Conservation (phyloP, 1,140 invertebrate species). For the Papilio helenus region DNA sequence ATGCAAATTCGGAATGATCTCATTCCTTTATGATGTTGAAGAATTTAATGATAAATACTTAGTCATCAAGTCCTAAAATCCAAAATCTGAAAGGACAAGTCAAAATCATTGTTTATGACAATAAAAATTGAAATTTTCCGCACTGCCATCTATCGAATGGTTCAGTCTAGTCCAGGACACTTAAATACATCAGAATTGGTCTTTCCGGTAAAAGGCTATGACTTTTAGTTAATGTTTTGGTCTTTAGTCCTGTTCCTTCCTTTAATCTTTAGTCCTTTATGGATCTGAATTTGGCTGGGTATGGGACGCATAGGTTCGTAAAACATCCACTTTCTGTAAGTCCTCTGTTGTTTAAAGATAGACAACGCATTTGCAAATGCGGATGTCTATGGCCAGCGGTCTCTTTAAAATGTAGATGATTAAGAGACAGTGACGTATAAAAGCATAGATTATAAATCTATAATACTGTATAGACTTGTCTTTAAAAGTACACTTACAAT, state of each 20-base stretch:
- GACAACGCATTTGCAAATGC: too few species aligned
- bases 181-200: background rate
- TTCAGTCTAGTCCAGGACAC: background rate
- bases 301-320: too few species aligned
- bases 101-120: too few species aligned
- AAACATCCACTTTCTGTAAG: too few species aligned
- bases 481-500: background rate
- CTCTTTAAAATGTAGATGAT: background rate
- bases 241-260: too few species aligned
- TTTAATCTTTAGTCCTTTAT: too few species aligned
- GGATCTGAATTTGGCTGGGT: too few species aligned
- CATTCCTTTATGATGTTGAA: constrained; percentile 1
- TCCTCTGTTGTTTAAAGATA: too few species aligned
- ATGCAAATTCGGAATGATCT: constrained; percentile 31
- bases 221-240: too few species aligned
- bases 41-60: constrained; percentile 4
- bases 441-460: background rate
- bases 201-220: too few species aligned
- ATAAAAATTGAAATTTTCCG: too few species aligned
- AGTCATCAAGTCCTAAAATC: background rate
- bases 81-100: background rate
- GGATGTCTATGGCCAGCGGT: too few species aligned
- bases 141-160: background rate
- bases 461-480: background rate
- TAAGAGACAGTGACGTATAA: background rate